Percentiles rank a stretch among this genome's conserved stretches.
Evolutionary conservation across 2,113 vertebrate species (phyloP).

Genomic region (Tiliqua scincoides): DNA sequence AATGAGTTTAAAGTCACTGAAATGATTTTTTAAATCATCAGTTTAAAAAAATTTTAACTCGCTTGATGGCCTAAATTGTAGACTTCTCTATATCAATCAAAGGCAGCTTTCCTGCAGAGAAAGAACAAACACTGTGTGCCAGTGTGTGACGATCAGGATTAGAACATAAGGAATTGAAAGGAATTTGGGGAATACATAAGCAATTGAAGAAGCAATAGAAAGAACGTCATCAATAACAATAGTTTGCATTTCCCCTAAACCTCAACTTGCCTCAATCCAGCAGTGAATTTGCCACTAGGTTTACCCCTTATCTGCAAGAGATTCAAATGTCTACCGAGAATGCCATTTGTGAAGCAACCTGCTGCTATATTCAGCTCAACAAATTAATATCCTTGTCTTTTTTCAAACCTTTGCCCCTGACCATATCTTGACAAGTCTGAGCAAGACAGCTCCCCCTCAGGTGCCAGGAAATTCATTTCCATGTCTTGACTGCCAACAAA

Average conservation of each 20-base stretch:
- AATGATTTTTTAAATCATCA: not conserved
- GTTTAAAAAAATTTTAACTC: not conserved
- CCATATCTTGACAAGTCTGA: constrained; percentile 7
- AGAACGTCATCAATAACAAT: not conserved
- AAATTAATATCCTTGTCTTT: constrained; percentile 19
- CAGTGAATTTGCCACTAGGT: not conserved
- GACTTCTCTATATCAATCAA: not conserved
- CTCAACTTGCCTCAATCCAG: not conserved
- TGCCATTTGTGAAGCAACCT: not conserved
- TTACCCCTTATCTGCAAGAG: not conserved
- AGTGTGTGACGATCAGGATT: not conserved
- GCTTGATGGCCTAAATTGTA: not conserved
- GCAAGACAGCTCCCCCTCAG: not conserved
- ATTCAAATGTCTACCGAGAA: not conserved
- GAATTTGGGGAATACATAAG: not conserved
- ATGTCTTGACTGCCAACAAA: not conserved
- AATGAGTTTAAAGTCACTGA: not conserved
- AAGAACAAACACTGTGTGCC: not conserved
- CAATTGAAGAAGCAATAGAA: not conserved
- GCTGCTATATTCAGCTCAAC: not conserved
- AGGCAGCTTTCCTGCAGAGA: not conserved
- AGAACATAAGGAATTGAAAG: not conserved
- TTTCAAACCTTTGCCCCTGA: not conserved
- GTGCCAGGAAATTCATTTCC: not conserved
- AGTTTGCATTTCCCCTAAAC: not conserved